Evolutionary conservation across 2,113 vertebrate genomes (phyloP).

Genomic region (Hippocampus comes): DNA sequence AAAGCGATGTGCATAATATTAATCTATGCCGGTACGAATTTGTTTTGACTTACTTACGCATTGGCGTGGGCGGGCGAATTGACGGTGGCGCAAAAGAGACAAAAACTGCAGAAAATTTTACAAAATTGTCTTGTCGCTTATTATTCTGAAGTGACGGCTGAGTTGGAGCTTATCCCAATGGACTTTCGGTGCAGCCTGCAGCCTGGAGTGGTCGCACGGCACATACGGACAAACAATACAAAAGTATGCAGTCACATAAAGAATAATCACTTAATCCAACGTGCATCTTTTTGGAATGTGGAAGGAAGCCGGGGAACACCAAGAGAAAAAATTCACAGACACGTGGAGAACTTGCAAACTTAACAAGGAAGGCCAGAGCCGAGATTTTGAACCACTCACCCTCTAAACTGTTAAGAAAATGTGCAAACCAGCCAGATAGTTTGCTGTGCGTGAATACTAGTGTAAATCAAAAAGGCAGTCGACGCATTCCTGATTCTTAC

Average conservation of each 20-base stretch:
- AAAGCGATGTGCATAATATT: not conserved
- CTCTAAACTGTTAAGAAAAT: not conserved
- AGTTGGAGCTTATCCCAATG: no score
- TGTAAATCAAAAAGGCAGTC: not conserved
- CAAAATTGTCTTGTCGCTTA: not conserved
- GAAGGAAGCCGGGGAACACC: no score
- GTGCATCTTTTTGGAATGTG: not conserved
- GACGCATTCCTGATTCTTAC: not conserved
- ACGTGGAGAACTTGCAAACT: no score
- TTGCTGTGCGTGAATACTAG: not conserved
- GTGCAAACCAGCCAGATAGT: not conserved
- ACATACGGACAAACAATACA: no score
- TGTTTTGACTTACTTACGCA: constrained; percentile 5
- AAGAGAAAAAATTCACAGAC: no score
- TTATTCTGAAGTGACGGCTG: no score
- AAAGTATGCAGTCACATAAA: no score
- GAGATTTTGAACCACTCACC: not conserved
- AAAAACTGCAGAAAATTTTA: not conserved
- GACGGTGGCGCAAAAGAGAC: not conserved
- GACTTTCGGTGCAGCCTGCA: not conserved
- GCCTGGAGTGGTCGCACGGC: not conserved
- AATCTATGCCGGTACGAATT: no score
- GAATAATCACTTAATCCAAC: no score
- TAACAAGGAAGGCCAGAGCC: not conserved
- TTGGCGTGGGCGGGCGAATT: not conserved